Evolutionary conservation across 1,140 invertebrate genomes (phyloP).

Genomic region (Solen grandis): DNA sequence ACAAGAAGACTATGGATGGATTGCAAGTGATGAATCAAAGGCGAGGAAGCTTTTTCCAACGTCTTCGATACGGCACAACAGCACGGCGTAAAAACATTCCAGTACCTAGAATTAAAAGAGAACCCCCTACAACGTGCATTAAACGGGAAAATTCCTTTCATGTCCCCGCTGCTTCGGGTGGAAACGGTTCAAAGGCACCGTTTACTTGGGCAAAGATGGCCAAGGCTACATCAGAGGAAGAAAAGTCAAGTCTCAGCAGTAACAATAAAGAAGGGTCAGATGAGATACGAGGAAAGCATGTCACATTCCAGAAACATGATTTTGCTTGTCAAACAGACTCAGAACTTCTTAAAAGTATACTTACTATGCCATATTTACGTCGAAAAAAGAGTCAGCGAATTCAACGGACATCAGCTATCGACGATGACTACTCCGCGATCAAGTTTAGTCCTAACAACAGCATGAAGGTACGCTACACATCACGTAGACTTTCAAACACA

Average conservation of each 20-base stretch:
- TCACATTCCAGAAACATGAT: conserved; percentile 47
- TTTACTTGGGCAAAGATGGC: conserved; percentile 64
- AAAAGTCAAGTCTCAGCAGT: conserved; percentile 57
- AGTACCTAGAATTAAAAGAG: conserved; percentile 32
- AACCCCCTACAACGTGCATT: conserved; percentile 53
- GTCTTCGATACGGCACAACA: conserved; percentile 40
- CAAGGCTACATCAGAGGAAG: conserved; percentile 48
- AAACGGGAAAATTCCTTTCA: conserved; percentile 65
- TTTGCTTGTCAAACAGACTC: conserved; percentile 62
- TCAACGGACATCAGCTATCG: conserved; percentile 40
- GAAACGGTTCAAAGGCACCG: conserved; percentile 14
- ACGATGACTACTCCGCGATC: conserved; percentile 40
- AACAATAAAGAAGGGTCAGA: conserved; percentile 61
- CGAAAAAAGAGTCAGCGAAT: conserved; percentile 32
- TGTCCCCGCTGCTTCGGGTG: conserved; percentile 45
- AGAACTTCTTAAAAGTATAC: conserved; percentile 50
- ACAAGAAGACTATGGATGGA: conserved; percentile 38
- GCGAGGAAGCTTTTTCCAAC: conserved; percentile 35
- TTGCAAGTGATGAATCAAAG: conserved; percentile 13
- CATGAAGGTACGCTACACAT: conserved; percentile 41
- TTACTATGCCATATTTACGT: conserved; percentile 44
- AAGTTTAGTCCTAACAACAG: conserved; percentile 53
- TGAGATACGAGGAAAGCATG: conserved; percentile 33
- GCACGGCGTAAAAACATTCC: conserved; percentile 8
- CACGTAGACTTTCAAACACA: neutral